Evolutionary conservation across 2,113 vertebrate genomes (phyloP), one percentile per base, ranked within the genome.

Genomic region (Agapornis roseicollis): DNA sequence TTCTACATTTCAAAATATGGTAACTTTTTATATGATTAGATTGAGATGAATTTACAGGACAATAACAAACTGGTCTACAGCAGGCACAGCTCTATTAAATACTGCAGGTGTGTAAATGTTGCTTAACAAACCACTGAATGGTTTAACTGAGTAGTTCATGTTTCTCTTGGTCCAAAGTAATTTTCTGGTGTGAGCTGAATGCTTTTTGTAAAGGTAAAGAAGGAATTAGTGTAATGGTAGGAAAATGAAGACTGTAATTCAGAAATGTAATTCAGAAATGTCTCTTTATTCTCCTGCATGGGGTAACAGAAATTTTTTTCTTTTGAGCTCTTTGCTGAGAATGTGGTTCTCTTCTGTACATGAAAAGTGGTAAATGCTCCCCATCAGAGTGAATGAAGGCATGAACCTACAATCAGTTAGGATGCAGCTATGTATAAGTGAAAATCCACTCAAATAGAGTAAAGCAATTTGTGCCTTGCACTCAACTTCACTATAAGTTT

Each of bases 401-500:
- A 27, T 56, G 50, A 86, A 44, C 50, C 46, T 66, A 7, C 16
- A 63, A 5, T 68, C 56, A 52, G 46, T 66, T 69, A 50, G 42
- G 41, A 70, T 83, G 72, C 50, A 73, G 76, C 60, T 91, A 7
- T 55, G 29, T n/a, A 61, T 53, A 82, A 69, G 63, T 69, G 78
- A 86, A 95, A 94, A 96, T 81, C 28, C 69, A 52, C 55, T 89
- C 41, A 85, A 93, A 93, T 47, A 60, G 58, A 94, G 49, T 84
- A 91, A 94, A 94, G 56, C 35, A 79, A 80, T 89, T 94, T 61
- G 52, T 88, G 37, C 71, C 69, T 81, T 94, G 37, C 11, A 44
- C 46, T 94, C 50, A 89, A 81, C 63, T 90, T 89, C 73, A 71
- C 70, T 93, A 70, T 77, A 88, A 92, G 56, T 89, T 97, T 94